Conservation (phyloP, 2,113 vertebrate species). For the Pelodiscus sinensis region DNA sequence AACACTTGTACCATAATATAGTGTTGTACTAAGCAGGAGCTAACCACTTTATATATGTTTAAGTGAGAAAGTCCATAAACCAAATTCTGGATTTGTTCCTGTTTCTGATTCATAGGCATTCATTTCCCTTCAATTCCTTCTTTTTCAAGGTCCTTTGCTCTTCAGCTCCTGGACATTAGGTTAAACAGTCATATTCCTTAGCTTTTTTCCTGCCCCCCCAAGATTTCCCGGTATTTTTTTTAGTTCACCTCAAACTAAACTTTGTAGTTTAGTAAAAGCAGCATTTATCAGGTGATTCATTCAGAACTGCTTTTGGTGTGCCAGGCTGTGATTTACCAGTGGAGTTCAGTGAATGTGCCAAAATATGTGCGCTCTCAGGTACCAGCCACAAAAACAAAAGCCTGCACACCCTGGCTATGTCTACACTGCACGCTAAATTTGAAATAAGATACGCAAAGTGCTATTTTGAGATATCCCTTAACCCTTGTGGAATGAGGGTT, state of each 20-base stretch:
- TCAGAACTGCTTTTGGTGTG: neutral
- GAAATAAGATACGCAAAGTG: too few species aligned
- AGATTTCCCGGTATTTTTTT: neutral
- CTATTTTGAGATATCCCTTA: too few species aligned
- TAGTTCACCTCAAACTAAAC: neutral
- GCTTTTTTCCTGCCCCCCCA: neutral
- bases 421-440: too few species aligned
- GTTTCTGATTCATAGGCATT: neutral
- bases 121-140: fast-evolving
- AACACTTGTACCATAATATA: neutral
- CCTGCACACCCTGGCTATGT: neutral
- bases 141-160: neutral
- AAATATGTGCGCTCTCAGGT: neutral
- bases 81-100: neutral
- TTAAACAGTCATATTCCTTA: neutral
- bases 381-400: fast-evolving
- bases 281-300: neutral
- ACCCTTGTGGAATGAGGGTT: too few species aligned
- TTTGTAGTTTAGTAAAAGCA: neutral
- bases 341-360: neutral
- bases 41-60: neutral
- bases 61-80: neutral
- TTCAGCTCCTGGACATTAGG: neutral
- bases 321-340: neutral
- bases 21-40: neutral